Conservation (phyloP, 2,888 invertebrate species). For the Dryadula phaetusa region DNA sequence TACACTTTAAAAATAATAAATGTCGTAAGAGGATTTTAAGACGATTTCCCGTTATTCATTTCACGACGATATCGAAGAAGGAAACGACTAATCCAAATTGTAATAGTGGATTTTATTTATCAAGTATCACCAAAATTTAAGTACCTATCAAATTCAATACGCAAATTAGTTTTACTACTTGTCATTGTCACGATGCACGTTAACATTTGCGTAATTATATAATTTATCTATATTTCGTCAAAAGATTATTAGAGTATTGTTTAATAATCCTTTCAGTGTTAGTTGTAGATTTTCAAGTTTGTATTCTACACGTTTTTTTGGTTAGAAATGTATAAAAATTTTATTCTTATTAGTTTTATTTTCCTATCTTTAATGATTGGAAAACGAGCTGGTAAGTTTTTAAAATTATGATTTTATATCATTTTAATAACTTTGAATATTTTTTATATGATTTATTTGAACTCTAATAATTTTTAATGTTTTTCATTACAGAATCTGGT, state of each 20-base stretch:
- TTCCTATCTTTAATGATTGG: neutral
- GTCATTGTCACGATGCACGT: neutral
- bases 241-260: neutral
- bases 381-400: neutral
- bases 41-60: too few relatives aligned
- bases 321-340: neutral
- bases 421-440: neutral
- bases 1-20: too few relatives aligned
- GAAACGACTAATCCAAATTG: neutral
- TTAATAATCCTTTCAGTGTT: too few relatives aligned
- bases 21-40: too few relatives aligned
- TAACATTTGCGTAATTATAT: neutral
- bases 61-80: too few relatives aligned
- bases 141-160: neutral
- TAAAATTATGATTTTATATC: neutral
- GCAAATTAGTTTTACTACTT: neutral
- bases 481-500: neutral
- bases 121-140: neutral
- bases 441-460: neutral
- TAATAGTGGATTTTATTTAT: neutral
- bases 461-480: neutral
- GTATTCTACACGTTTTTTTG: neutral
- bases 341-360: neutral
- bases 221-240: neutral
- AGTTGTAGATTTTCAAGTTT: neutral